Evolutionary conservation across 2,113 vertebrate genomes (phyloP).

Genomic region (Clarias gariepinus): DNA sequence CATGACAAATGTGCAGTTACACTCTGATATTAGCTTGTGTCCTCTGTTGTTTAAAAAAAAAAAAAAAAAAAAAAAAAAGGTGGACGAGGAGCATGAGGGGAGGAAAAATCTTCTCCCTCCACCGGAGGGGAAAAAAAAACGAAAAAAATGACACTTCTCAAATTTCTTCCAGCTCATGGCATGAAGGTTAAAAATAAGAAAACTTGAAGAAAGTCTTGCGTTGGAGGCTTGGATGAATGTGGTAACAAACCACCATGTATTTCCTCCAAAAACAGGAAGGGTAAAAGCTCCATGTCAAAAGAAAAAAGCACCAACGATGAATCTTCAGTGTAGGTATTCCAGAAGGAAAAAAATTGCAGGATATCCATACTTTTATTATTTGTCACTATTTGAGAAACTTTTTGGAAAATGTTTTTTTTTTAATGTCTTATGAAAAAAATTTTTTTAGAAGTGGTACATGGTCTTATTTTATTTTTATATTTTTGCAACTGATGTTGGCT

Average conservation of each 20-base stretch:
- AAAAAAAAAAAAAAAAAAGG: no score
- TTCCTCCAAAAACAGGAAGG: neutral
- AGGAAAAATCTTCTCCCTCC: neutral
- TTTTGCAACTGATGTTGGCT: neutral
- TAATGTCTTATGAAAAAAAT: neutral
- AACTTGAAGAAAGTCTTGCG: neutral
- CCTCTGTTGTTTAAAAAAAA: conserved; percentile 14
- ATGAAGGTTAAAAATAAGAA: neutral
- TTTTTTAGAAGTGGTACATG: neutral
- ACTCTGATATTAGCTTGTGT: conserved; percentile 25
- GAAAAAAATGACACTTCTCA: neutral
- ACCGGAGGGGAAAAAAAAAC: neutral
- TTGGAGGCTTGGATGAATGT: neutral
- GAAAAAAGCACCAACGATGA: conserved; percentile 16
- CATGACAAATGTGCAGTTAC: conserved; percentile 63
- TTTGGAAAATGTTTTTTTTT: conserved; percentile 6
- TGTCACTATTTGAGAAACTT: neutral
- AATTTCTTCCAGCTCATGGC: neutral
- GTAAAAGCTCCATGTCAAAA: neutral
- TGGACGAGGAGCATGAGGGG: neutral
- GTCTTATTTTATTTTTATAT: conserved; percentile 1
- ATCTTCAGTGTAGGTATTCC: conserved; percentile 9
- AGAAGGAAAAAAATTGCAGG: neutral
- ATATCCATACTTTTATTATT: conserved; percentile 26
- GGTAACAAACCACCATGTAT: neutral